Evolutionary conservation across 2,113 vertebrate genomes (phyloP), one percentile per base, ranked within the genome.

Genomic region (Oreochromis aureus): DNA sequence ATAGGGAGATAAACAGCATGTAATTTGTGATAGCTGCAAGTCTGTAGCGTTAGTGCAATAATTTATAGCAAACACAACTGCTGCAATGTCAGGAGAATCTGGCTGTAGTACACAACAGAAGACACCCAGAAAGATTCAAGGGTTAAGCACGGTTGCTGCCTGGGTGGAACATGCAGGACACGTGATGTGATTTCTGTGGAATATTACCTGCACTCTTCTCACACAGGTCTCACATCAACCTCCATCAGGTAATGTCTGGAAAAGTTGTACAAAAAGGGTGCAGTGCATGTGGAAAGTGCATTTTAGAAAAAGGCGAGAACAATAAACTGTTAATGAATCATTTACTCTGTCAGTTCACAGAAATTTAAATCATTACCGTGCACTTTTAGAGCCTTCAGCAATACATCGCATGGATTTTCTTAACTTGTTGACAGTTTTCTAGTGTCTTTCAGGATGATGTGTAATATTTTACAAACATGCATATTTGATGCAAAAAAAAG

Each of bases 351-450:
- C 3, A n/a, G 54, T 19, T 81, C 46, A 7, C 69, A 80, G 18
- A 58, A 79, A 59, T 84, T 41, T 85, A 58, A 85, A 58, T 81
- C 51, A 18, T 66, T 83, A 51, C 63, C 5, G 66, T 83, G 71
- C 16, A 32, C 24, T 19, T 48, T 78, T 32, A 78, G 6, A 12
- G 44, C 16, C 32, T 86, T 41, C 48, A 10, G 1, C 44, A n/a
- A 59, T 81, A 30, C 80, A 81, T 84, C 80, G 78, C 56, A 48
- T 71, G 41, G 58, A 89, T 81, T 55, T 86, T 89, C 87, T 86
- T 84, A 90, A 51, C 5, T 56, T 83, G 61, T 90, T 86, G 55
- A 88, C 51, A 73, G 48, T 18, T 83, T 84, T 82, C 71, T 89
- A 41, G 63, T 84, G 73, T 80, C 82, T 46, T 12, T 89, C 63